Base-by-base conservation (phyloP, 2,888 invertebrate species). In the Pachliopta kotzebuea region DNA sequence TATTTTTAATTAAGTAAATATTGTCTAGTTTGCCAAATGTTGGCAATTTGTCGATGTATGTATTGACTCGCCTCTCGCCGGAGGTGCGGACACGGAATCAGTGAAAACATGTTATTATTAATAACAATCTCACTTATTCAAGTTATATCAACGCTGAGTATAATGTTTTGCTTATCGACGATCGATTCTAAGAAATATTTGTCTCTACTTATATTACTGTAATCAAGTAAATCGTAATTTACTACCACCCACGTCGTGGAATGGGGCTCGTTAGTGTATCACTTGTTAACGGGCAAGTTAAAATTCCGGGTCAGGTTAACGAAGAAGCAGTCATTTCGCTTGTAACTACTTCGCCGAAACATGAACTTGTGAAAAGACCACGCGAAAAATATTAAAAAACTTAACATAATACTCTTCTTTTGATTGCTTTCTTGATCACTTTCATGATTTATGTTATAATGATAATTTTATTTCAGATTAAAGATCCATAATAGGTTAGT, bases 31-130 rank as follows among this genome's bases (percentile, higher is more conserved):
- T 55, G 63, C 83, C 79, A 77, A 80, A 74, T 69, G 87, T 88
- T 88, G 70, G 17, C 61, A 49, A 75, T 68, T 73, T 54, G 57
- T 72, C 75, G 76, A 58, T n/a, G 57, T 67, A 69, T 74, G 74
- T 77, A 77, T 80, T 78, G 80, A 75, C 76, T 75, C 71, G 72
- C 75, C 76, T 77, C 74, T 75, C 69, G 87, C 89, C 88, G 75
- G 77, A 78, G 88, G 90, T 88, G 84, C 84, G 76, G 81, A 82
- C 86, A 83, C 84, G 77, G 79, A 74, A 72, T 75, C 75, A 75
- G 81, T 84, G 84, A 84, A 84, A 88, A 85, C 87, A 78, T 88
- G 84, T 86, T 88, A 88, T 89, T 88, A 86, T 88, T 87, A 84
- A 85, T 86, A 87, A 88, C 88, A 88, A 86, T 86, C 81, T 61